These are phyloP conservation scores for Gisinianus flammeolus DNA, from an alignment of 2,888 invertebrate species.

Conservation along the genomic window DNA sequence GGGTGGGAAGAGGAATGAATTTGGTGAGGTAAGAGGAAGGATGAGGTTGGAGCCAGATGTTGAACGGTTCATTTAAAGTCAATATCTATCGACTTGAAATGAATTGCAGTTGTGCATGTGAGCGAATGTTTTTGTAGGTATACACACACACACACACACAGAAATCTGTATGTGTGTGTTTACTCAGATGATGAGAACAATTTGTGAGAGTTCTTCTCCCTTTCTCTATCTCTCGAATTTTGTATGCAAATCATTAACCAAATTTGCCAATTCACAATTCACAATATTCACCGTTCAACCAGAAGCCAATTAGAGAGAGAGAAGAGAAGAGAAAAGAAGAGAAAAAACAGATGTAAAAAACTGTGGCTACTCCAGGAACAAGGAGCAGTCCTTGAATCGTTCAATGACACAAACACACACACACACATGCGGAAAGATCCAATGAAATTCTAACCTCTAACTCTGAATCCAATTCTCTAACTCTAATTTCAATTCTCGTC, in stretches of 20 bases:
- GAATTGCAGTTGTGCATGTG: not conserved
- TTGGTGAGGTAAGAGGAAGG: not conserved
- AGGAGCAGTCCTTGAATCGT: no score
- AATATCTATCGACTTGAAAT: not conserved
- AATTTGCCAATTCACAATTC: conserved; percentile 10
- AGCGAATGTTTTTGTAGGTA: no score
- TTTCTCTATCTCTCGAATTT: not conserved
- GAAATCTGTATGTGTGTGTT: no score
- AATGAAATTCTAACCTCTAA: not conserved
- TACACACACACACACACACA: no score
- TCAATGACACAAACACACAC: no score
- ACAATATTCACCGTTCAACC: conserved; percentile 15
- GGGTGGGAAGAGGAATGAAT: not conserved
- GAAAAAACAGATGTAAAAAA: not conserved
- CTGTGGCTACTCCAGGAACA: not conserved
- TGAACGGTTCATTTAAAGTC: not conserved
- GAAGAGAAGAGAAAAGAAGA: conserved; percentile 1
- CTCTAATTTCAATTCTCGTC: not conserved
- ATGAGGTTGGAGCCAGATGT: not conserved
- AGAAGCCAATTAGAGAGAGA: conserved; percentile 28
- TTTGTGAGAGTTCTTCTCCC: no score
- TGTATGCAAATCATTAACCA: conserved; percentile 27
- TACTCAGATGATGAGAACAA: no score
- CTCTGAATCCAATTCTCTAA: no score
- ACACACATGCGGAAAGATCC: no score